phyloP scores from a whole-genome alignment of 2,888 invertebrate genomes.

The Axea sp. region DNA sequence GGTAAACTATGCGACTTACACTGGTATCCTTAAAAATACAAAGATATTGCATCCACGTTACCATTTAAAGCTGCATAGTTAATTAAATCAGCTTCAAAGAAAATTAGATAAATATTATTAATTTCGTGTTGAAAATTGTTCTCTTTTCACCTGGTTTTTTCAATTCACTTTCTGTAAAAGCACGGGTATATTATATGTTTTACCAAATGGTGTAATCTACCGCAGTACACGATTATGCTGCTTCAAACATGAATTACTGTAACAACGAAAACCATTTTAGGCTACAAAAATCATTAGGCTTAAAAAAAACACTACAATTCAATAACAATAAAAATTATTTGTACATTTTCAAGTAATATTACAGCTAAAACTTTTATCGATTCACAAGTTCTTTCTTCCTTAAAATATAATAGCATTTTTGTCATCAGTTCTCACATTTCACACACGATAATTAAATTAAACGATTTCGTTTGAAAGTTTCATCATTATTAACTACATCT shows the following conservation, averaged over 20 bases:
- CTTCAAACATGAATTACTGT: too few relatives aligned
- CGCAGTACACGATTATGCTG: too few relatives aligned
- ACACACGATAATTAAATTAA: conserved; percentile 32
- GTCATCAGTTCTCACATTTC: conserved; percentile 32
- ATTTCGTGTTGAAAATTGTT: background rate
- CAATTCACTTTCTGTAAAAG: too few relatives aligned
- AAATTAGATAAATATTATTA: conserved; percentile 31
- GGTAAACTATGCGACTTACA: conserved; percentile 46
- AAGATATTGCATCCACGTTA: conserved; percentile 25
- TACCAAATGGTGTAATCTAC: too few relatives aligned
- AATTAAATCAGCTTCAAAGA: conserved; percentile 29
- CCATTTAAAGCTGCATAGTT: conserved; percentile 33
- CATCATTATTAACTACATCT: conserved; percentile 56
- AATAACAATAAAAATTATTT: too few relatives aligned
- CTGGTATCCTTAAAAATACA: conserved; percentile 46
- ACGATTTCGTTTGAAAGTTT: conserved; percentile 41
- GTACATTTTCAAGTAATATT: too few relatives aligned
- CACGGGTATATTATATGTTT: too few relatives aligned
- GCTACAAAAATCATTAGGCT: too few relatives aligned
- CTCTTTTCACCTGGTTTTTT: conserved; percentile 1
- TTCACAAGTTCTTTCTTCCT: conserved; percentile 7
- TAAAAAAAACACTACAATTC: too few relatives aligned
- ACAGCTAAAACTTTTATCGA: too few relatives aligned
- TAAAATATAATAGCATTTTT: conserved; percentile 21
- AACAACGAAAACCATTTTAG: too few relatives aligned